Base-by-base conservation (phyloP, 2,113 vertebrate species). In the Urocynchramus pylzowi region DNA sequence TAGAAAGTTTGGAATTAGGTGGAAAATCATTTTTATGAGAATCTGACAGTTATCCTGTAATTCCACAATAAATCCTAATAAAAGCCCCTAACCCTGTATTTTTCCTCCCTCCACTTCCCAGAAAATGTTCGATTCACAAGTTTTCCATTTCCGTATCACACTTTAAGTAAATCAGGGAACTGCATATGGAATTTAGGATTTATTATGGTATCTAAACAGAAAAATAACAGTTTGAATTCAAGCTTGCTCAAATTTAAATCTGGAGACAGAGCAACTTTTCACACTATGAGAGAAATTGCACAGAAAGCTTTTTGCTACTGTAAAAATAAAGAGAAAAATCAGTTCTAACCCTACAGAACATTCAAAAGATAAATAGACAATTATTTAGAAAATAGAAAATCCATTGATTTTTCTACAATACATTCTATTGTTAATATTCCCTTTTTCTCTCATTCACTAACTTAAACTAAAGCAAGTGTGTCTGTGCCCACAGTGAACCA, bases 61-160 rank as follows among this genome's bases (percentile, higher is more conserved):
- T 53, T 90, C 57, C 56, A 69, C 10, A 78, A 31, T 7, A 69
- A 84, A 84, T 19, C 33, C 7, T 35, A 31, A 68, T 13, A 59
- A 64, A 63, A 71, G 4, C 3, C 31, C 18, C 23, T 31, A 45
- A 35, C 9, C 4, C 10, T 37, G 26, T 7, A 7, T 47, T 28
- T 18, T 33, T 2, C 1, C 7, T 1, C 3, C 9, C 12, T 5
- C 9, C 4, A 14, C n/a, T 42, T 56, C 21, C 63, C 69, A 73
- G 41, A 59, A 82, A 56, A 41, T 30, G 7, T 47, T n/a, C 45
- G 4, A 59, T 30, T 24, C 5, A 2, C 10, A 68, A 47, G 20
- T 83, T 68, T 54, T 14, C n/a, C n/a, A 28, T n/a, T 52, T 74
- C n/a, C 13, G 8, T 2, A 31, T 33, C 37, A 64, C 18, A 23